Conservation (phyloP, 2,113 vertebrate species). For the Callospermophilus lateralis region DNA sequence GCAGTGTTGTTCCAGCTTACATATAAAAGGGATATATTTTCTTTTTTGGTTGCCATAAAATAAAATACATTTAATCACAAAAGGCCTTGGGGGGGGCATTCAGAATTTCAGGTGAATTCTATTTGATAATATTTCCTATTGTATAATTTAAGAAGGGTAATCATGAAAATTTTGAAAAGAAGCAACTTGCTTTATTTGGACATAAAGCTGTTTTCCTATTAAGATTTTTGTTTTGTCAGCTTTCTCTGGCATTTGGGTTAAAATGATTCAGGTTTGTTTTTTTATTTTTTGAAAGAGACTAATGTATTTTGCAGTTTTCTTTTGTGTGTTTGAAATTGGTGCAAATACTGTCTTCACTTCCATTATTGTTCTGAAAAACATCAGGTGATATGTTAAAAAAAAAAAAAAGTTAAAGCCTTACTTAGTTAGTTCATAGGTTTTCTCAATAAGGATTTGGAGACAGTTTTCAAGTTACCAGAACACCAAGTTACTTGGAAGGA, state of each 20-base stretch:
- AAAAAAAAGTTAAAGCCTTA: constrained; percentile 7
- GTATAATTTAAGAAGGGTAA: neutral
- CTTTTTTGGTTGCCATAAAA: neutral
- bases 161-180: neutral
- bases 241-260: neutral
- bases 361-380: neutral
- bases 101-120: neutral
- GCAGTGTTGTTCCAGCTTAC: neutral
- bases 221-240: constrained; percentile 44
- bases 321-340: neutral
- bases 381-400: neutral
- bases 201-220: neutral
- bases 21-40: neutral
- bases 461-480: constrained; percentile 50
- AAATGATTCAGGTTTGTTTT: neutral
- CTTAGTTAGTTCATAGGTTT: constrained; percentile 16
- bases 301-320: neutral
- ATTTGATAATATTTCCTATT: neutral
- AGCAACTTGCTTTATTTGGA: constrained; percentile 3
- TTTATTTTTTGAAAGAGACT: neutral
- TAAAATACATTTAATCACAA: neutral
- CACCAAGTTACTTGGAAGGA: constrained; percentile 52
- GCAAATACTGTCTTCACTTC: neutral
- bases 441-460: constrained; percentile 42
- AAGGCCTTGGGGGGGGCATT: neutral